A percentile compares a stretch with the other conserved stretches of the same genome.
These are phyloP conservation scores for Harpagoxenus sublaevis DNA, from an alignment of 2,888 invertebrate species.

Conservation along the genomic window DNA sequence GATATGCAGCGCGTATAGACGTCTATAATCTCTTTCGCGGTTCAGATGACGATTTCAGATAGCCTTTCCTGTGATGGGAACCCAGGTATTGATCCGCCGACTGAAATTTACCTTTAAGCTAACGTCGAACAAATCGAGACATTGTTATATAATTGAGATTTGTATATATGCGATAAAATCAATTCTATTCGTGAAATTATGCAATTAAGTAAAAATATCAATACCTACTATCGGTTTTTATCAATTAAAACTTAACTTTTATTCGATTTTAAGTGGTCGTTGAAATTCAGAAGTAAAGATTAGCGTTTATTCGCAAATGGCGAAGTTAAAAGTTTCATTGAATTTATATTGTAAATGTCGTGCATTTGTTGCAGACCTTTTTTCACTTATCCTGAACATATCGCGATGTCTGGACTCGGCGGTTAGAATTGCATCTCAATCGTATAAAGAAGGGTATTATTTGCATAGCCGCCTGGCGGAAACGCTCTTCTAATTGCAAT, in stretches of 20 bases:
- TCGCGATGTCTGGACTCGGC: not conserved
- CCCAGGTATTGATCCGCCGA: slow-evolving; percentile 51
- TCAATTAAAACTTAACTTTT: not conserved
- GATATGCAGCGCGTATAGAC: slow-evolving; percentile 54
- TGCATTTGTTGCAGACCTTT: not conserved
- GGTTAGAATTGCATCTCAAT: slow-evolving; percentile 29
- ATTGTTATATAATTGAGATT: slow-evolving; percentile 30
- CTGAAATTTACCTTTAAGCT: slow-evolving; percentile 46
- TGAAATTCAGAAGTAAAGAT: not conserved
- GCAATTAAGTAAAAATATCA: slow-evolving; percentile 6
- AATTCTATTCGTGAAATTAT: slow-evolving; percentile 7
- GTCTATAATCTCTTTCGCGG: slow-evolving; percentile 58
- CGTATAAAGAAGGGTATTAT: slow-evolving; percentile 18
- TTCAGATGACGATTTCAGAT: slow-evolving; percentile 60
- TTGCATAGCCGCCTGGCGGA: not conserved
- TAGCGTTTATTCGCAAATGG: not conserved
- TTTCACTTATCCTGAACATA: not conserved
- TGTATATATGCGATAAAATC: not conserved
- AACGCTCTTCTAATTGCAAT: slow-evolving; percentile 32
- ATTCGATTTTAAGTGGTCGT: not conserved
- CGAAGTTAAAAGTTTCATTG: not conserved
- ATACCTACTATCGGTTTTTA: not conserved
- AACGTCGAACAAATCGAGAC: slow-evolving; percentile 43
- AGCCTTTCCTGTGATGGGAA: slow-evolving; percentile 56
- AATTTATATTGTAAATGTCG: not conserved